phyloP scores from a whole-genome alignment of 2,797 vertebrate species.

The Cetoscarus ocellatus region DNA sequence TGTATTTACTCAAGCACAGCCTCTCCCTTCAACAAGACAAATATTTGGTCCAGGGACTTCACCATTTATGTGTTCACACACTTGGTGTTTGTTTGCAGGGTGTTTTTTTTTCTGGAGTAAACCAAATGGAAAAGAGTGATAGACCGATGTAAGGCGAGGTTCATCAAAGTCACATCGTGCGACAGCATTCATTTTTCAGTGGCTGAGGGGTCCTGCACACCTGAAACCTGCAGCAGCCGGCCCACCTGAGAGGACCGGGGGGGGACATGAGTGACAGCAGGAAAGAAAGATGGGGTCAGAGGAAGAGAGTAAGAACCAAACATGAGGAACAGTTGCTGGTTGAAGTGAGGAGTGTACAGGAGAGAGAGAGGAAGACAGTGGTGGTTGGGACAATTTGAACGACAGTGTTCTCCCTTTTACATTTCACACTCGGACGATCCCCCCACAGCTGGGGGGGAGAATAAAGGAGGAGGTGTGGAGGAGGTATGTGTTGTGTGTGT shows the following conservation, averaged over 20 bases:
- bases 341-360: slow-evolving; percentile 37
- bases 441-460: slow-evolving; percentile 69
- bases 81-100: slow-evolving; percentile 24
- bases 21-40: slow-evolving; percentile 95
- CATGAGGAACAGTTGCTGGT: slow-evolving; percentile 49
- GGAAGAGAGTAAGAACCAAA: slow-evolving; percentile 52
- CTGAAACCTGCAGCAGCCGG: slow-evolving; percentile 91
- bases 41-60: slow-evolving; percentile 86
- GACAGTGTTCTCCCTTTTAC: slow-evolving; percentile 96
- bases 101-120: slow-evolving; percentile 85
- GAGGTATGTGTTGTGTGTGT: slow-evolving; percentile 52
- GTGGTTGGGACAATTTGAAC: slow-evolving; percentile 89
- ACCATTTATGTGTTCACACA: slow-evolving; percentile 69
- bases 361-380: slow-evolving; percentile 49
- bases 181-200: slow-evolving; percentile 97
- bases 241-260: slow-evolving; percentile 91
- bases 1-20: slow-evolving; percentile 88
- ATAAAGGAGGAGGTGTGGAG: slow-evolving; percentile 46
- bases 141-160: slow-evolving; percentile 88
- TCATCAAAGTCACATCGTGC: slow-evolving; percentile 97
- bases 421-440: slow-evolving; percentile 96
- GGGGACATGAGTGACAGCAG: not conserved
- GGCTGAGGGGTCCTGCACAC: slow-evolving; percentile 92
- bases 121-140: slow-evolving; percentile 99
- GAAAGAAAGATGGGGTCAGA: slow-evolving; percentile 33